Percentiles rank a stretch among this genome's conserved stretches.
phyloP scores from a whole-genome alignment of 2,797 vertebrate genomes.

The Orientallactaga sibirica region DNA sequence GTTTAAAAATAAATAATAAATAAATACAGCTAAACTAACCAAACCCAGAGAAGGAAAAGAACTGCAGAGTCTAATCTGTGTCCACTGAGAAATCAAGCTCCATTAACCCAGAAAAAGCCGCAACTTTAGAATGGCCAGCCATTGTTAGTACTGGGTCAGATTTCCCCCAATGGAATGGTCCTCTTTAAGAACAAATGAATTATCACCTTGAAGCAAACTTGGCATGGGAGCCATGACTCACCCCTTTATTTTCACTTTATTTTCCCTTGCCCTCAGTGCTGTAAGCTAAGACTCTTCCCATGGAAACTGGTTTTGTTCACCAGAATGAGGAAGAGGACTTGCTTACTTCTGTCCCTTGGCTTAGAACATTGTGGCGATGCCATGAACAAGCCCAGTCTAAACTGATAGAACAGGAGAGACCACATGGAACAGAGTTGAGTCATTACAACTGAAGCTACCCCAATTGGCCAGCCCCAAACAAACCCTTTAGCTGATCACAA shows the following conservation, averaged over 20 bases:
- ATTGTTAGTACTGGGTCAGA: neutral
- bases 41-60: neutral
- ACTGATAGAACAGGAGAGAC: neutral
- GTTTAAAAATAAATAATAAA: neutral
- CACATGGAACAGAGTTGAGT: neutral
- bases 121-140: neutral
- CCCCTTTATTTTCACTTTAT: neutral
- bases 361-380: neutral
- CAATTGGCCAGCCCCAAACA: neutral
- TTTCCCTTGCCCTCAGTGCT: neutral
- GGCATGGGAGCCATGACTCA: neutral
- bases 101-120: neutral
- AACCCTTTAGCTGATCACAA: neutral
- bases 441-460: neutral
- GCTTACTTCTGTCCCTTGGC: neutral
- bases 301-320: neutral
- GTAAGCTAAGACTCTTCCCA: neutral
- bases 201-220: neutral
- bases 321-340: neutral
- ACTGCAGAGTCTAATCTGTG: neutral
- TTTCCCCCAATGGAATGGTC: neutral
- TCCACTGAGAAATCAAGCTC: neutral
- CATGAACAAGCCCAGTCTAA: neutral
- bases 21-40: neutral
- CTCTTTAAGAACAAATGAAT: neutral